A percentile compares a stretch with the other conserved stretches of the same genome.
phyloP scores from a whole-genome alignment of 2,888 invertebrate genomes.

The Penaeus monodon region DNA sequence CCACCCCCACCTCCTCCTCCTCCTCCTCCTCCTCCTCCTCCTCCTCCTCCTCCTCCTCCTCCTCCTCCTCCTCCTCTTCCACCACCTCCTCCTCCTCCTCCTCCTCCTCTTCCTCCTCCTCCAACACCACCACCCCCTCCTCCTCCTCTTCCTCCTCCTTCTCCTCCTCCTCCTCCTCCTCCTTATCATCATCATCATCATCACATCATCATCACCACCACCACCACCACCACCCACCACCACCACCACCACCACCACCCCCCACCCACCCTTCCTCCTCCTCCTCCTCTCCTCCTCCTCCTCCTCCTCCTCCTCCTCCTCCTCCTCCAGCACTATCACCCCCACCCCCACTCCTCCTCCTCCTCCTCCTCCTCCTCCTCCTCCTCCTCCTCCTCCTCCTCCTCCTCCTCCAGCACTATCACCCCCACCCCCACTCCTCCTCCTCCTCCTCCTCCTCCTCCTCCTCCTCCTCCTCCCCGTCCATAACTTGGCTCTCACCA shows the following conservation, averaged over 20 bases:
- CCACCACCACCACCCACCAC: too few relatives aligned
- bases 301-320: not conserved
- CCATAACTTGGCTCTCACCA: too few relatives aligned
- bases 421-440: not conserved
- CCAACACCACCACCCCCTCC: not conserved
- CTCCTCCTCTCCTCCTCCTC: not conserved
- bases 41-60: not conserved
- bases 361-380: not conserved
- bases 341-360: not conserved
- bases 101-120: not conserved
- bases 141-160: not conserved
- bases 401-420: not conserved
- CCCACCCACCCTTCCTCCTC: not conserved
- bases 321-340: not conserved
- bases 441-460: not conserved
- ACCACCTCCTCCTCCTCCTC: too few relatives aligned
- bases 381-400: constrained; percentile 6
- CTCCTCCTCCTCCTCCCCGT: too few relatives aligned
- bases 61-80: not conserved
- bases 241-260: not conserved
- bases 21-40: not conserved
- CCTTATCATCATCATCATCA: too few relatives aligned
- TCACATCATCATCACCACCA: too few relatives aligned
- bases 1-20: not conserved
- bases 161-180: not conserved